Evolutionary conservation across 2,797 vertebrate genomes (phyloP).

Genomic region (Austrolebias charrua): DNA sequence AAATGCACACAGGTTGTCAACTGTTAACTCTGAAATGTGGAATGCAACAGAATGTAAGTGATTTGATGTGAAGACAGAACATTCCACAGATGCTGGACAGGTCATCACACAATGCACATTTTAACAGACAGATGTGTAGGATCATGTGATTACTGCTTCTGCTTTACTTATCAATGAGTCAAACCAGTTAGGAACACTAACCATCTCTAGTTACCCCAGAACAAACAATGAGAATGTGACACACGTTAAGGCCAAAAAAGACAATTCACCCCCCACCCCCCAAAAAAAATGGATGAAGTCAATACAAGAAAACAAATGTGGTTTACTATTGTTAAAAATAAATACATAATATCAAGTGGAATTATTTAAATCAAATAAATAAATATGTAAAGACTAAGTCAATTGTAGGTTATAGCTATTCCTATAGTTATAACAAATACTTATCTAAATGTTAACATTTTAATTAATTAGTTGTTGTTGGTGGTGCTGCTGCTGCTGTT

Average conservation of each 20-base stretch:
- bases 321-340: too few relatives aligned
- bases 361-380: too few relatives aligned
- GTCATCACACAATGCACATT: not conserved
- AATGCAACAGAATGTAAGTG: conserved; percentile 34
- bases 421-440: too few relatives aligned
- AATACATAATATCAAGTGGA: too few relatives aligned
- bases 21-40: conserved; percentile 41
- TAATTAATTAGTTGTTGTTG: too few relatives aligned
- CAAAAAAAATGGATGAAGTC: not conserved
- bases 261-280: not conserved
- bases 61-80: conserved; percentile 21
- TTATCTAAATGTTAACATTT: too few relatives aligned
- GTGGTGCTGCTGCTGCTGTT: too few relatives aligned
- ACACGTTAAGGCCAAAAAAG: conserved; percentile 7
- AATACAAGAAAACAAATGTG: too few relatives aligned
- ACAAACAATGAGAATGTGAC: conserved; percentile 49
- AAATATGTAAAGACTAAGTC: too few relatives aligned
- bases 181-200: conserved; percentile 30
- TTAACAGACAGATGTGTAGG: conserved; percentile 32
- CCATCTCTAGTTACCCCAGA: conserved; percentile 27
- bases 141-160: conserved; percentile 35
- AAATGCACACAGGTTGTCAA: conserved; percentile 24
- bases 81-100: conserved; percentile 40
- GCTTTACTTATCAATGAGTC: conserved; percentile 28
- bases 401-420: too few relatives aligned